Evolutionary conservation across 1,140 invertebrate genomes (phyloP), one percentile per base, ranked within the genome.

Genomic region (Heliconius hewitsoni): DNA sequence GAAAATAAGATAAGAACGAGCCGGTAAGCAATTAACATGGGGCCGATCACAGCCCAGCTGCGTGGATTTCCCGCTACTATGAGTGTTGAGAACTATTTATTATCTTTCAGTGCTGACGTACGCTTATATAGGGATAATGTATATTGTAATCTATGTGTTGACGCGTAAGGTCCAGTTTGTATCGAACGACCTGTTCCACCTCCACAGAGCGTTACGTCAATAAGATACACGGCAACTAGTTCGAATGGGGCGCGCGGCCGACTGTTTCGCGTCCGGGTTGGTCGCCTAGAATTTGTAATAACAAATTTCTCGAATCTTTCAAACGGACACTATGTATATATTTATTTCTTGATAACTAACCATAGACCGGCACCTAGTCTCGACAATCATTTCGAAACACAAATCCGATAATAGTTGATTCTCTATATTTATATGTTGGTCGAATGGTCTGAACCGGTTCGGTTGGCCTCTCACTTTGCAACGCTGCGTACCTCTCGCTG

Each of bases 381-480:
- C 34, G 55, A 79, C 74, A 78, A 79, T 76, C 70, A 80, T 77
- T 82, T 77, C 50, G 78, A 74, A 74, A 76, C 78, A 84, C 76
- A 82, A 81, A 80, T 78, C 80, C 66, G 75, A 74, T n/a, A 50
- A 46, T 16, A 30, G 82, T 88, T 87, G 86, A 84, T 89, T 84
- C 86, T 90, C 84, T 81, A 80, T 89, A 84, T 81, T 80, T 46
- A 46, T 42, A 91, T 93, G 82, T 87, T 86, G 87, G 87, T 88
- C 86, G 87, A 91, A 83, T 88, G 85, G 90, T 88, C 85, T 86
- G 88, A 93, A 89, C 93, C 92, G 93, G 91, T 94, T 92, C 87
- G 85, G 89, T 84, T 88, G 90, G 91, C 92, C 93, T 94, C 93
- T 94, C 93, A 94, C 93, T 93, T 94, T 82, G 91, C 90, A 91